Conservation (phyloP, 37 sponge, comb jelly and placozoan genomes). For the Cladorhizidae sp. region DNA sequence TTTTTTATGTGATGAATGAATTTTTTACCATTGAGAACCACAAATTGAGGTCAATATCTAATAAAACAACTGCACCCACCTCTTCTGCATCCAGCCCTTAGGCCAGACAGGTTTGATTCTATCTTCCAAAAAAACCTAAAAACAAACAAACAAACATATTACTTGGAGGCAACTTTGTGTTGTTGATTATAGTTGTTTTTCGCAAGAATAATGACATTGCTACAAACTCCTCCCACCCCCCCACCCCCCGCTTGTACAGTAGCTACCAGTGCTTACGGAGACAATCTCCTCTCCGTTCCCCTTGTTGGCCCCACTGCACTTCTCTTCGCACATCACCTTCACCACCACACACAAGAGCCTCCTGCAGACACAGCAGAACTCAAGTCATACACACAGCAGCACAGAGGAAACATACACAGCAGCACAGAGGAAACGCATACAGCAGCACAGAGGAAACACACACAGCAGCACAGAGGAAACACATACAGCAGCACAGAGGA, state of each 20-base stretch:
- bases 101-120: conserved; percentile 75
- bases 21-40: not conserved
- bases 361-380: conserved; percentile 43
- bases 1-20: not conserved
- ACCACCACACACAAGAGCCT: conserved; percentile 41
- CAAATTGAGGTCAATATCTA: not conserved
- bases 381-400: no score
- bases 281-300: conserved; percentile 54
- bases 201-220: no score
- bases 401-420: no score
- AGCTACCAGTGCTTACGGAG: no score
- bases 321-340: conserved; percentile 59
- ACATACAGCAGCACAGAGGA: no score
- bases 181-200: no score
- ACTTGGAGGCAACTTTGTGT: no score
- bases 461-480: no score
- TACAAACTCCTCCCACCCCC: no score
- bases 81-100: conserved; percentile 80
- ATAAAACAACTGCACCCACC: conserved; percentile 32
- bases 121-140: conserved; percentile 67
- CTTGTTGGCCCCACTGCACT: not conserved
- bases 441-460: no score
- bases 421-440: no score
- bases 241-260: no score
- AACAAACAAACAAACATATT: conserved; percentile 5